Conservation (phyloP, 2,888 invertebrate genomes). For the Phaonia tiefii region DNA sequence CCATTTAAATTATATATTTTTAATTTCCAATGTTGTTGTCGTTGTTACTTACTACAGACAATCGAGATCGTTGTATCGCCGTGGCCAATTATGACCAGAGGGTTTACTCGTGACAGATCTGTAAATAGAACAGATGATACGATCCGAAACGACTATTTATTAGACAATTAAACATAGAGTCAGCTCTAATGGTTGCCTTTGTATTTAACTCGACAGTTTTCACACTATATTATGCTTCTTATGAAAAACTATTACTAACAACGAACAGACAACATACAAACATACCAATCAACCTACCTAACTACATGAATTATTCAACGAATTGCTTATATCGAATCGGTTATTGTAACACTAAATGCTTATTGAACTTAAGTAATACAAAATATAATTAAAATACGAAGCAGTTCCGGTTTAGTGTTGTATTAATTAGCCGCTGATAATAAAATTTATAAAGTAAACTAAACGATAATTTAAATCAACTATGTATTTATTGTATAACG, state of each 20-base stretch:
- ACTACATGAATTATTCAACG: slow-evolving; percentile 29
- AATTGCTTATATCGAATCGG: slow-evolving; percentile 63
- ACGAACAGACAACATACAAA: slow-evolving; percentile 34
- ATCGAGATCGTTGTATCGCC: slow-evolving; percentile 79
- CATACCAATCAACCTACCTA: no score
- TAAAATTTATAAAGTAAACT: slow-evolving; percentile 34
- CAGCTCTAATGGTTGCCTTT: neutral
- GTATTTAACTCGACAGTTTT: slow-evolving; percentile 30
- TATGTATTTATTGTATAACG: slow-evolving; percentile 38
- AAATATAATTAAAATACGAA: slow-evolving; percentile 23
- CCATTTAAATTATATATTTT: slow-evolving; percentile 54
- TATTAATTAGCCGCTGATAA: slow-evolving; percentile 53
- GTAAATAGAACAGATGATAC: slow-evolving; percentile 69
- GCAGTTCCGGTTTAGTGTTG: slow-evolving; percentile 53
- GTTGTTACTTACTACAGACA: slow-evolving; percentile 73
- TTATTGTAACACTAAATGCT: slow-evolving; percentile 69
- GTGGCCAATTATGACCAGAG: slow-evolving; percentile 79
- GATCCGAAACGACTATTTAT: slow-evolving; percentile 13
- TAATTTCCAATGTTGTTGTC: slow-evolving; percentile 59
- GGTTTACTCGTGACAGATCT: slow-evolving; percentile 80
- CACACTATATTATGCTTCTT: slow-evolving; percentile 46
- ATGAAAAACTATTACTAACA: slow-evolving; percentile 55
- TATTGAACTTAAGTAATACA: slow-evolving; percentile 8
- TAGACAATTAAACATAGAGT: slow-evolving; percentile 6
- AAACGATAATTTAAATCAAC: slow-evolving; percentile 31